Evolutionary conservation across 2,113 vertebrate species (phyloP).

Genomic region (Protobothrops mucrosquamatus): DNA sequence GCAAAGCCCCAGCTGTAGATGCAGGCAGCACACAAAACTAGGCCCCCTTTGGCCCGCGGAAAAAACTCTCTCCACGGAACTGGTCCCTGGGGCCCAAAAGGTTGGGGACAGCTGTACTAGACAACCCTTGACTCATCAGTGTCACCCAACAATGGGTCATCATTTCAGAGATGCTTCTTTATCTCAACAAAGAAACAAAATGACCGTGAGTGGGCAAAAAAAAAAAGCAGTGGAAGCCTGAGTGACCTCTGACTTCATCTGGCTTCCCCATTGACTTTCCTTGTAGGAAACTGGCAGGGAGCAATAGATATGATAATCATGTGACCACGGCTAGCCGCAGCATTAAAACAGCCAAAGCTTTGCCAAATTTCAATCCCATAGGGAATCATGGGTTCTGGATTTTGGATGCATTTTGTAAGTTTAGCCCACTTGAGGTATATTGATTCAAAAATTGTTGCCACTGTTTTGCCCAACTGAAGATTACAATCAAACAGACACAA

Average conservation of each 20-base stretch:
- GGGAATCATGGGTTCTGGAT: not conserved
- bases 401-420: not conserved
- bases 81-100: not conserved
- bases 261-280: too few species aligned
- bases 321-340: too few species aligned
- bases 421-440: not conserved
- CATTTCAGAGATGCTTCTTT: not conserved
- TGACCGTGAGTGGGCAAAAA: fast-evolving
- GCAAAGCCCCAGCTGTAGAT: not conserved
- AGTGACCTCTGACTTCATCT: not conserved
- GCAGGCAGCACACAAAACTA: not conserved
- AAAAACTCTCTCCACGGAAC: not conserved
- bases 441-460: not conserved
- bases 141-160: not conserved
- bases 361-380: too few species aligned
- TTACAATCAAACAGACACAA: not conserved
- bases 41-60: not conserved
- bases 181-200: not conserved
- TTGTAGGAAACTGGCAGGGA: too few species aligned
- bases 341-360: too few species aligned
- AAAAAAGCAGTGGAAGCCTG: not conserved
- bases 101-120: not conserved
- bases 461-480: not conserved
- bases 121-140: not conserved
- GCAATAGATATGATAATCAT: too few species aligned